These are phyloP conservation scores for Machimus rusticus DNA, from an alignment of 2,888 invertebrate genomes.

Conservation along the genomic window DNA sequence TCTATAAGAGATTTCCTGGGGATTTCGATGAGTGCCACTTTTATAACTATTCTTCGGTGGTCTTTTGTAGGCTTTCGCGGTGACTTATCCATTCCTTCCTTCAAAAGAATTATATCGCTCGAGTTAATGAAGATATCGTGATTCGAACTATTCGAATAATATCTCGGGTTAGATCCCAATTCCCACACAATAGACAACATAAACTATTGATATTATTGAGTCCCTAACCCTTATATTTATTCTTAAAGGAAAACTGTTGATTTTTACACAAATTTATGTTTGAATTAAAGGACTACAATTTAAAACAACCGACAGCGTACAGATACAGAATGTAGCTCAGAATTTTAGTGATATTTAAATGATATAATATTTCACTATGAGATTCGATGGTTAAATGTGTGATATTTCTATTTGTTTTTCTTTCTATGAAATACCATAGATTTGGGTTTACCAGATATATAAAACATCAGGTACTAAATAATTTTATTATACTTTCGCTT, in stretches of 20 bases:
- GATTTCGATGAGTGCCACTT: neutral
- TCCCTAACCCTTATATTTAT: neutral
- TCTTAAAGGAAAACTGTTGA: neutral
- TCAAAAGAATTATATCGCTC: neutral
- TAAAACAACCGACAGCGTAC: no score
- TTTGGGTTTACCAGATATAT: no score
- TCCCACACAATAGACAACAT: neutral
- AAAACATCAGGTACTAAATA: no score
- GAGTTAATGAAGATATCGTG: conserved; percentile 24
- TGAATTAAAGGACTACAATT: no score
- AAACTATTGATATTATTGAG: neutral
- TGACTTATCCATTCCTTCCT: neutral
- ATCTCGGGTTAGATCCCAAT: neutral
- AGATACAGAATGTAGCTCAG: no score
- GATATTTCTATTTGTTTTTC: no score
- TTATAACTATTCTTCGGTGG: neutral
- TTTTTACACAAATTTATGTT: no score
- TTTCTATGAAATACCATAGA: no score
- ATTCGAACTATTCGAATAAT: neutral
- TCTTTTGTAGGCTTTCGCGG: neutral
- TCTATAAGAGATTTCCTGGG: neutral
- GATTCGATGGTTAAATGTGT: no score
- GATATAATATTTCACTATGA: no score
- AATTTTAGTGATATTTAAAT: no score
- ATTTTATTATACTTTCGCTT: no score